A percentile compares a stretch with the other conserved stretches of the same genome.
These are phyloP conservation scores for Ormyrus rosae DNA, from an alignment of 2,888 invertebrate genomes.

Conservation along the genomic window DNA sequence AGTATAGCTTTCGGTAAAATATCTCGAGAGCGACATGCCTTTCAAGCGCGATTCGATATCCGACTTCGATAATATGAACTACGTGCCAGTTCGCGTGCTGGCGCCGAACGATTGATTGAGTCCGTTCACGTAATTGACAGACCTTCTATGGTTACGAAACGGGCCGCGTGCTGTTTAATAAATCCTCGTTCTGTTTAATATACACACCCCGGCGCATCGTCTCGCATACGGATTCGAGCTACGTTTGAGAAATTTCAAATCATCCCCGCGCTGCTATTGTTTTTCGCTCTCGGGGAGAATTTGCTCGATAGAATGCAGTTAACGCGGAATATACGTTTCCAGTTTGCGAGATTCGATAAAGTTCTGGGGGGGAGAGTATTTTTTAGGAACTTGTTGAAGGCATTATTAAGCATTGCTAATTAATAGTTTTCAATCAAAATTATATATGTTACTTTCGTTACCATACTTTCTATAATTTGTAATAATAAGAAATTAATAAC, in stretches of 20 bases:
- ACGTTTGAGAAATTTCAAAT: constrained; percentile 11
- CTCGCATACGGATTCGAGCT: background rate
- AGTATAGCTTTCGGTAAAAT: background rate
- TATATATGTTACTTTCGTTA: no score
- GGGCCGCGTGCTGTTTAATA: background rate
- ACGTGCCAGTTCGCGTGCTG: background rate
- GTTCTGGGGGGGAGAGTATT: no score
- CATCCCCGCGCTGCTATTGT: background rate
- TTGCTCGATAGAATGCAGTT: no score
- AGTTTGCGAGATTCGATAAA: no score
- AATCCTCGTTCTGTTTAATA: background rate
- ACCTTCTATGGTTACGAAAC: background rate
- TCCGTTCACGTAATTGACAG: constrained; percentile 20
- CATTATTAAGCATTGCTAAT: no score
- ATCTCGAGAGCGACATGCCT: background rate
- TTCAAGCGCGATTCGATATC: background rate
- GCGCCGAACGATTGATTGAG: constrained; percentile 9
- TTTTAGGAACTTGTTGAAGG: no score
- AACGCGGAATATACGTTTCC: no score
- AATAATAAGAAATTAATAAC: no score
- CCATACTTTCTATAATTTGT: no score
- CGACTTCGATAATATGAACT: constrained; percentile 4
- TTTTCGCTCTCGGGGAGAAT: background rate
- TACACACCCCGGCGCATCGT: background rate
- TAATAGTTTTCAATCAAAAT: no score